Conservation (phyloP, 2,888 invertebrate species). For the Adelphocoris suturalis region DNA sequence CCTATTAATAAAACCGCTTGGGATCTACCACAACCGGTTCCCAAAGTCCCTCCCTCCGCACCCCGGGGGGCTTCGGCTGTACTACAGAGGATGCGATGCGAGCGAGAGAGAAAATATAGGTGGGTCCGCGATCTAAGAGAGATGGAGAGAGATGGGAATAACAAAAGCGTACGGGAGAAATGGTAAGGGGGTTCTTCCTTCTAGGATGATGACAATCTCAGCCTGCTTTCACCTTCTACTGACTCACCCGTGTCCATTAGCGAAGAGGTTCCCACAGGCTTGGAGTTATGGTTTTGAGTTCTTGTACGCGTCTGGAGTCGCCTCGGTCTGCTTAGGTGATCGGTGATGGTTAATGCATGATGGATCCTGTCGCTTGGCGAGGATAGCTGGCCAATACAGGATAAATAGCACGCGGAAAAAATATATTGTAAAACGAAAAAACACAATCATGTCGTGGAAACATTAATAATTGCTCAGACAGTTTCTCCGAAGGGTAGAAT, state of each 20-base stretch:
- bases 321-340: neutral
- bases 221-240: slow-evolving; percentile 47
- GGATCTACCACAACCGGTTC: slow-evolving; percentile 65
- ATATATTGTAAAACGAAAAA: too few species aligned
- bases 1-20: slow-evolving; percentile 68
- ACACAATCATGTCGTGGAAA: too few species aligned
- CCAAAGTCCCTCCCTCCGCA: neutral
- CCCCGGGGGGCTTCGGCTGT: neutral
- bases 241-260: slow-evolving; percentile 51
- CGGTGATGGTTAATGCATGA: neutral
- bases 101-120: slow-evolving; percentile 13
- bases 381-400: too few species aligned
- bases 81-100: neutral
- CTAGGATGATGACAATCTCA: slow-evolving; percentile 54
- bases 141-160: neutral
- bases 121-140: neutral
- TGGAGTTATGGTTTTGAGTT: slow-evolving; percentile 36
- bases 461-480: too few species aligned
- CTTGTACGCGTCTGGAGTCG: neutral
- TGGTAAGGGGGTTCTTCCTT: slow-evolving; percentile 21
- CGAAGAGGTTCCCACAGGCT: slow-evolving; percentile 55
- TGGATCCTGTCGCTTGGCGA: neutral
- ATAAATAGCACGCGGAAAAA: too few species aligned
- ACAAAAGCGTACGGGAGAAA: slow-evolving; percentile 37
- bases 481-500: too few species aligned